Conservation (phyloP, 2,797 vertebrate genomes). For the Gouania willdenowi region DNA sequence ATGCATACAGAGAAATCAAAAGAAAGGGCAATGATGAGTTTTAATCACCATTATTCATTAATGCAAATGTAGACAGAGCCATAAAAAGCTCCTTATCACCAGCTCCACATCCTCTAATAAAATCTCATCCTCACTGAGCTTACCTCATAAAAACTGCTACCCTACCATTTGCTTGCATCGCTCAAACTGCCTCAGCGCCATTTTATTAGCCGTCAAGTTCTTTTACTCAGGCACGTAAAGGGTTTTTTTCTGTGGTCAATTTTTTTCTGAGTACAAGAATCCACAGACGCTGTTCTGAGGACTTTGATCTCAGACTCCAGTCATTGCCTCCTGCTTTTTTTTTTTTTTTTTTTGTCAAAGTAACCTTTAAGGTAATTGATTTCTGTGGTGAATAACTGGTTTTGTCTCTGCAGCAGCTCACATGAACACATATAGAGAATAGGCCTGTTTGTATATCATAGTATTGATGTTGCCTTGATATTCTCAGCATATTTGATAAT, state of each 20-base stretch:
- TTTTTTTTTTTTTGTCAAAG: constrained; percentile 30
- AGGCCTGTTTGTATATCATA: background rate
- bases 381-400: constrained; percentile 40
- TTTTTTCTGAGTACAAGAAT: constrained; percentile 6
- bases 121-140: constrained; percentile 8
- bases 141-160: constrained; percentile 3
- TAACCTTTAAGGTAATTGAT: constrained; percentile 48
- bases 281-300: constrained; percentile 19
- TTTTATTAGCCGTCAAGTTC: constrained; percentile 12
- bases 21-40: too few relatives aligned
- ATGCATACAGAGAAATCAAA: too few relatives aligned
- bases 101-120: constrained; percentile 7
- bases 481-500: too few relatives aligned
- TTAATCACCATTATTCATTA: too few relatives aligned
- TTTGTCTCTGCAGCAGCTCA: constrained; percentile 4
- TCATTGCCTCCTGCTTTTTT: constrained; percentile 1
- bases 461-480: too few relatives aligned
- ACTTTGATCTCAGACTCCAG: constrained; percentile 4
- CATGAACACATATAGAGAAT: background rate
- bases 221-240: constrained; percentile 28
- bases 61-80: background rate
- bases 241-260: background rate
- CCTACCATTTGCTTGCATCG: background rate
- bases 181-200: background rate
- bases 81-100: constrained; percentile 10